phyloP scores from a whole-genome alignment of 1,140 invertebrate species.

The Leucophenga varia region DNA sequence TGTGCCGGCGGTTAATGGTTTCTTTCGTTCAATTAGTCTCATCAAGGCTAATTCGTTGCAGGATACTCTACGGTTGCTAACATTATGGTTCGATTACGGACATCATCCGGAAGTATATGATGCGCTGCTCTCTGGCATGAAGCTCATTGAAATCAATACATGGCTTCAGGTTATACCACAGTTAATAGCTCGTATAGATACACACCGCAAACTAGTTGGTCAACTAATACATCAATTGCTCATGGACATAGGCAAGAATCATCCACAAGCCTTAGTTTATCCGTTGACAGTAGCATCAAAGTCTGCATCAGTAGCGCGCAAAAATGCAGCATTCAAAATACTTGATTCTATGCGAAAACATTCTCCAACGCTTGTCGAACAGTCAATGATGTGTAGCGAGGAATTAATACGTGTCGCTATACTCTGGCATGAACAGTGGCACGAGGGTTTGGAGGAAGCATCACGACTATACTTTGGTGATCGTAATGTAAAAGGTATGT shows the following conservation, averaged over 20 bases:
- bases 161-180: conserved; percentile 99
- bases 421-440: conserved; percentile 99
- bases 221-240: conserved; percentile 90
- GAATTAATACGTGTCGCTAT: conserved; percentile 98
- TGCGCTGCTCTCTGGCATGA: conserved; percentile 87
- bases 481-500: conserved; percentile 92
- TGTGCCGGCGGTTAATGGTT: conserved; percentile 92
- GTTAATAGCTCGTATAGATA: conserved; percentile 96
- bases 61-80: conserved; percentile 91
- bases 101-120: conserved; percentile 92
- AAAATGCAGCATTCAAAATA: conserved; percentile 92
- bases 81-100: conserved; percentile 94
- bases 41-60: conserved; percentile 94
- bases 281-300: conserved; percentile 97
- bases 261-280: conserved; percentile 93
- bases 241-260: conserved; percentile 90
- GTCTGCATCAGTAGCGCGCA: conserved; percentile 81
- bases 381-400: conserved; percentile 93
- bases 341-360: conserved; percentile 95
- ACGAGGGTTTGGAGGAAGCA: conserved; percentile 97
- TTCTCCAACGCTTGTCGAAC: conserved; percentile 86
- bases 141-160: conserved; percentile 93
- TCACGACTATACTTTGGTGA: conserved; percentile 96
- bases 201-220: conserved; percentile 81
- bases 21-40: conserved; percentile 92